Base-by-base conservation (phyloP, 1,140 invertebrate genomes). In the Panulirus ornatus region DNA sequence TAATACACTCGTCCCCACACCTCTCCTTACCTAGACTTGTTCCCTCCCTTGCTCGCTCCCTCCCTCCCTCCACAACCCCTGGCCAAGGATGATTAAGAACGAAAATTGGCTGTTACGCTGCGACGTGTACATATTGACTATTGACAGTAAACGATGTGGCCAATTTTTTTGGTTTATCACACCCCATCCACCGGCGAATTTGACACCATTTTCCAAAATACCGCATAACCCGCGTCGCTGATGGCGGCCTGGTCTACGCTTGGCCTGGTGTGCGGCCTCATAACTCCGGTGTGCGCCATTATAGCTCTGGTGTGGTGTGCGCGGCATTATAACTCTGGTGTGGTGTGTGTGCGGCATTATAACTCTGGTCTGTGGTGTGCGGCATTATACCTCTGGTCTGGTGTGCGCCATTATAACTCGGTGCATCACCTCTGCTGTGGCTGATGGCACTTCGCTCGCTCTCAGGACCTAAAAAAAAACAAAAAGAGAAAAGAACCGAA, bases 101-200 rank as follows among this genome's bases (percentile, higher is more conserved):
- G 89, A 91, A 87, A 87, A 91, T 87, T 47, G 89, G 11, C 27
- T 42, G 78, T 58, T 63, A 89, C 88, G 88, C 27, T 75, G 66
- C 44, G 88, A 89, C 88, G 71, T 27, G 47, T 38, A 89, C 79
- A 75, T 70, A 89, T 89, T 8, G 88, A 63, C 88, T 89, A 89
- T 89, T 84, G 88, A 89, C 88, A 89, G 63, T 89, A 89, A 89
- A 83, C 79, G 78, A 70, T 89, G 88, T 82, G 79, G 76, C 79
- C 88, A 89, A 89, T 89, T 76, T 22, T 76, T 84, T 66, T n/a
- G n/a, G n/a, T 66, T 89, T 58, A 89, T 76, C 81, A 76, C 88
- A 89, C 88, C 51, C 88, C 36, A 84, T 89, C 88, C 47, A 58
- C 84, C 66, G 75, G 36, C 63, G 88, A 89, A 89, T 89, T 89